Evolutionary conservation across 2,888 invertebrate genomes (phyloP), one percentile per base, ranked within the genome.

Genomic region (Caenorhabditis panamensis): DNA sequence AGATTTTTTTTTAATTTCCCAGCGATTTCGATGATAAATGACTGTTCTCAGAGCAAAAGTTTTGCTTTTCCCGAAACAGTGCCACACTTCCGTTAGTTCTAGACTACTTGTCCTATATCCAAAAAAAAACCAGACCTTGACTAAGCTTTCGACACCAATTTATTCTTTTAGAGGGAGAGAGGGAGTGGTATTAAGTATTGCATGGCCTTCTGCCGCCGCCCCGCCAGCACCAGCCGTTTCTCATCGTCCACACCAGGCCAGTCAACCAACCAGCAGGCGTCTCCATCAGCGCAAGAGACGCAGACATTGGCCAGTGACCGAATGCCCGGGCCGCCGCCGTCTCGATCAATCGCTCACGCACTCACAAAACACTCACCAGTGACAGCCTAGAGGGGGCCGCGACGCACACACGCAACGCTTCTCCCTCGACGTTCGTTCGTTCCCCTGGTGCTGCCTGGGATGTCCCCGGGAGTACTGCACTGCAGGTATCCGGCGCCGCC

Each of bases 401-500:
- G 53, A 61, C 76, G 76, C 76, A 53, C 54, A 47, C 62, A 76
- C 59, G 76, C 76, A 68, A 24, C 68, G 76, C 76, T 53, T 24
- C 28, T 44, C 44, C 18, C 47, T 24, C 22, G 36, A n/a, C 9
- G 31, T 31, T 31, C n/a, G n/a, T n/a, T n/a, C n/a, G n/a, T n/a
- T n/a, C n/a, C n/a, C n/a, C n/a, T n/a, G n/a, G n/a, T n/a, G n/a
- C n/a, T n/a, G n/a, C n/a, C 31, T 56, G n/a, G 3, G 18, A n/a
- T 41, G 22, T 37, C 2, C n/a, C 24, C 37, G 16, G 11, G 53
- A 13, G 51, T 69, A 28, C 71, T 62, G 62, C 71, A 63, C 47
- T 47, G 63, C 56, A 72, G 72, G 63, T 63, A 72, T 72, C 63
- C 53, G 62, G 69, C 41, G 59, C 31, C 11, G 20, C 22, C 13